Base-by-base conservation (phyloP, 2,113 vertebrate genomes). In the Python bivittatus region DNA sequence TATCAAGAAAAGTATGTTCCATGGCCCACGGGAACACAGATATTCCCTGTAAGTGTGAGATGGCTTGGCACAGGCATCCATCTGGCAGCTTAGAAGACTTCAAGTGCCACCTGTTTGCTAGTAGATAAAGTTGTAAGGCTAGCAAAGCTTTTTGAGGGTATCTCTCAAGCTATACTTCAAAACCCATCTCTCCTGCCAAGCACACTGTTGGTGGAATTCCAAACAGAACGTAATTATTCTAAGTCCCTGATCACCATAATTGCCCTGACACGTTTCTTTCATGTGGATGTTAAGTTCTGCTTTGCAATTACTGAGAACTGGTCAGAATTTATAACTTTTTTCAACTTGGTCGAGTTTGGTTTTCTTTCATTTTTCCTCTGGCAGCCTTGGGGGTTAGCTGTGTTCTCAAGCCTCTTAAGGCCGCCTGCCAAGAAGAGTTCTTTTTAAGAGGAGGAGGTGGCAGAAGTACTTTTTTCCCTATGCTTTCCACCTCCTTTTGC, bases 131-230 rank as follows among this genome's bases (percentile, higher is more conserved):
- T 11, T 93, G 48, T 20, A 0, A n/a, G 88, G 48, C 94, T 52
- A 3, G 88, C 22, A 0, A 22, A 84, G 83, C 29, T 90, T 91
- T 90, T 64, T 20, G 58, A 83, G 72, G 44, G 4, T 29, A 68
- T 89, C 89, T 91, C 91, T 94, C n/a, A 90, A 94, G 88, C 91
- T 92, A 2, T 5, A 88, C 91, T 91, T 38, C 94, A 93, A 61
- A 95, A 93, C 88, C 92, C 94, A 86, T 92, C 91, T 58, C 56
- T 90, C 84, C 83, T 92, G 93, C 91, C 94, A 94, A 93, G 87
- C 2, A 44, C 56, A 3, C 88, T 91, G 89, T 68, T 91, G 90
- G 61, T 12, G 52, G 92, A 9, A 9, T 94, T 85, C 93, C 92
- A 95, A 52, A n/a, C 83, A 88, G 52, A 90, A 93, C 58, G 0